Evolutionary conservation across 2,797 vertebrate genomes (phyloP).

Genomic region (Hemitrygon akajei): DNA sequence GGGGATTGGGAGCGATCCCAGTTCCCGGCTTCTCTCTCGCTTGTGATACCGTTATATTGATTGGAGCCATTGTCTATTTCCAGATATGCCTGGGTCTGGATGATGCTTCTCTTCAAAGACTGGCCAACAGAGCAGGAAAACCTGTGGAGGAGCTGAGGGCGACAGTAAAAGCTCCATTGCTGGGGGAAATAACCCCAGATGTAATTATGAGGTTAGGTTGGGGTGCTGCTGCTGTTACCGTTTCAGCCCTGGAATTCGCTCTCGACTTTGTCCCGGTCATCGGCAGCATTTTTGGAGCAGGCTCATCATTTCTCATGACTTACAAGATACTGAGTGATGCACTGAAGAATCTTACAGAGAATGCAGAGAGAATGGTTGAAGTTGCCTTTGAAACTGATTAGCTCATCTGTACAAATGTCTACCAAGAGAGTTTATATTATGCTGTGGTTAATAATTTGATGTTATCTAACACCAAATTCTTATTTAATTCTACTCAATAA

Average conservation of each 20-base stretch:
- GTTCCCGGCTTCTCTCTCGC: background rate
- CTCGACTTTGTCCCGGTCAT: background rate
- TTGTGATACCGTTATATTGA: slow-evolving; percentile 23
- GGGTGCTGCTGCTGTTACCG: rapidly evolving
- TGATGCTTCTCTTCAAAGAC: slow-evolving; percentile 8
- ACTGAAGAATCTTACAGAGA: background rate
- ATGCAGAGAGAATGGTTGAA: background rate
- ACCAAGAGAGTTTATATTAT: background rate
- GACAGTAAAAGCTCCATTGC: background rate
- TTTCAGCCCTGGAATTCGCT: background rate
- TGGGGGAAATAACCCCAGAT: background rate
- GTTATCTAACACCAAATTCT: background rate
- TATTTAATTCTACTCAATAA: too few relatives aligned
- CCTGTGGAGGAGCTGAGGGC: slow-evolving; percentile 2
- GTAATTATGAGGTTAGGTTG: background rate
- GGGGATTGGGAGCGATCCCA: background rate
- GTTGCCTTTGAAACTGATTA: background rate
- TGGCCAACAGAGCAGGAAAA: background rate
- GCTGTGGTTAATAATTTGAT: background rate
- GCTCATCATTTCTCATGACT: background rate
- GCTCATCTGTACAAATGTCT: background rate
- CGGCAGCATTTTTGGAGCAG: slow-evolving; percentile 8
- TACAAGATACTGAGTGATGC: background rate
- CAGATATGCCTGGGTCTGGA: slow-evolving; percentile 11
- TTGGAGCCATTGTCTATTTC: background rate